A percentile compares a stretch with the other conserved stretches of the same genome.
phyloP scores from a whole-genome alignment of 2,113 vertebrate genomes.

The Nibea coibor region DNA sequence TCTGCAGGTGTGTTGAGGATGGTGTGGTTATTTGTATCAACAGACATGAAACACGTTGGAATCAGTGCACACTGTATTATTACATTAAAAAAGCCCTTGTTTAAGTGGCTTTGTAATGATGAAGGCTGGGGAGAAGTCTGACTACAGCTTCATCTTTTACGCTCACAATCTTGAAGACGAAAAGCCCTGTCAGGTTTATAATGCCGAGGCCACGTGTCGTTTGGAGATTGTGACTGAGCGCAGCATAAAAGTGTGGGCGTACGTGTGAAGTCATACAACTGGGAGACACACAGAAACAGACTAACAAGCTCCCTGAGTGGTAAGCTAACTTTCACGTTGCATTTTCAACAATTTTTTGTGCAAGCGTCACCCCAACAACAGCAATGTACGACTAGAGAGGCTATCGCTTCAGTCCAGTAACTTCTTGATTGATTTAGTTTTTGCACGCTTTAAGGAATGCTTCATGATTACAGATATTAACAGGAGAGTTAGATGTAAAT shows the following conservation, averaged over 20 bases:
- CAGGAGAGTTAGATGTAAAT: neutral
- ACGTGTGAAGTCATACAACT: neutral
- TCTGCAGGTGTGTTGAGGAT: neutral
- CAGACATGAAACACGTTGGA: neutral
- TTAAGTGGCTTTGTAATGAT: slow-evolving; percentile 1
- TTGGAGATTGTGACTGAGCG: neutral
- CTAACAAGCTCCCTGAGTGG: neutral
- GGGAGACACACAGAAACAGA: neutral
- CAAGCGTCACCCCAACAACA: too few relatives aligned
- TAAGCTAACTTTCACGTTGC: slow-evolving; percentile 3
- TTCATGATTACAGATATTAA: neutral
- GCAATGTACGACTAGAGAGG: neutral
- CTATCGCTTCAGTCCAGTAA: neutral
- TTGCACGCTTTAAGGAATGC: neutral
- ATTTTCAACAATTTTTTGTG: neutral
- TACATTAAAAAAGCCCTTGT: slow-evolving; percentile 5
- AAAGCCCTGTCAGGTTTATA: neutral
- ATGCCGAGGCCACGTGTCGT: neutral
- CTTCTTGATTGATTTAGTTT: neutral
- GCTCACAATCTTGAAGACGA: neutral
- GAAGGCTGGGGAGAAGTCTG: neutral
- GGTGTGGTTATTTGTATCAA: neutral
- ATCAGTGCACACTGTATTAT: neutral
- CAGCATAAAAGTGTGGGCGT: slow-evolving; percentile 1
- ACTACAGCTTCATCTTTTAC: slow-evolving; percentile 7